phyloP scores from a whole-genome alignment of 2,113 vertebrate species.

The Sturnus vulgaris region DNA sequence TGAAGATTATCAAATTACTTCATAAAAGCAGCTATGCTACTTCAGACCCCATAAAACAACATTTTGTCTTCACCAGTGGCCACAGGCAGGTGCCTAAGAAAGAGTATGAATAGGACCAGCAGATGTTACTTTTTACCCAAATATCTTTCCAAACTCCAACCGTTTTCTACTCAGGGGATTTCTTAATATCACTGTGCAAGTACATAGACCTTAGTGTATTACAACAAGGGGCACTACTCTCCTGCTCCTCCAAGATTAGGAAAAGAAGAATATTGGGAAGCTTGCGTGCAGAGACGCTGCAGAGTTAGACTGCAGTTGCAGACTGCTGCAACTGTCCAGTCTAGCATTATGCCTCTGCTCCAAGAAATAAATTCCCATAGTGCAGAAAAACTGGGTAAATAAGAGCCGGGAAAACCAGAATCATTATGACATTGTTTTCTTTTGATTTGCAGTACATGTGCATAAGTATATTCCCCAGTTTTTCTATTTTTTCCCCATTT shows the following conservation, averaged over 20 bases:
- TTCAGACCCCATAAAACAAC: not conserved
- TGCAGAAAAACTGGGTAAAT: not conserved
- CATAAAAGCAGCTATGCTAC: not conserved
- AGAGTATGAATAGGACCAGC: not conserved
- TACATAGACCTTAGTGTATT: not conserved
- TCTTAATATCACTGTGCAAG: not conserved
- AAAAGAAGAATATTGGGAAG: not conserved
- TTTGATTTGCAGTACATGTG: not conserved
- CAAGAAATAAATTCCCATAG: not conserved
- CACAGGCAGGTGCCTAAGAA: not conserved
- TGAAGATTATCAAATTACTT: not conserved
- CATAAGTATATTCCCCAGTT: not conserved
- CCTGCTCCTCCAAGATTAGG: not conserved
- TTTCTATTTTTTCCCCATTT: not conserved
- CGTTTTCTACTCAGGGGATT: not conserved
- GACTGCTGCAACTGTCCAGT: not conserved
- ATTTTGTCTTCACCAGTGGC: not conserved
- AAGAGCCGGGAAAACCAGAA: not conserved
- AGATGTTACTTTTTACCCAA: not conserved
- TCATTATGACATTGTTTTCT: not conserved
- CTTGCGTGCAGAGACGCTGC: not conserved
- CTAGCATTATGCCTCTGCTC: not conserved
- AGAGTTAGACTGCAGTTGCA: not conserved
- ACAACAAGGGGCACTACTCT: not conserved
- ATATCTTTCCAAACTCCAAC: not conserved